Conservation (phyloP, 2,797 vertebrate species). For the Hemibagrus guttatus region DNA sequence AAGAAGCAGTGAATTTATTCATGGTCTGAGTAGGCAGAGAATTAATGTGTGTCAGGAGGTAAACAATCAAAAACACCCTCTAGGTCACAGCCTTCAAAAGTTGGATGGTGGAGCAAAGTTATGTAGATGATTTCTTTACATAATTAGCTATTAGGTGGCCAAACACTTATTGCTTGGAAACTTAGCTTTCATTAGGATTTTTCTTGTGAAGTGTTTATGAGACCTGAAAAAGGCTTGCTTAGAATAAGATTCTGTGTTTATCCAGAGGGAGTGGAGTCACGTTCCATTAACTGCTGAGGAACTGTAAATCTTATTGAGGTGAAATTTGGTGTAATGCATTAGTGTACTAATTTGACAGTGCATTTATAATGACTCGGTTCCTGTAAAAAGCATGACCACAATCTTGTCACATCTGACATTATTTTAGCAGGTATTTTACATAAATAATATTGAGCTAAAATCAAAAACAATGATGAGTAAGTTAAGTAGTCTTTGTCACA, state of each 20-base stretch:
- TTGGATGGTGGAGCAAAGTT: neutral
- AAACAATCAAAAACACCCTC: neutral
- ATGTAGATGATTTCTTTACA: neutral
- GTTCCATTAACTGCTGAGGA: neutral
- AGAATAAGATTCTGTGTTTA: neutral
- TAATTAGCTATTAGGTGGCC: neutral
- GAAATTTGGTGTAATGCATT: neutral
- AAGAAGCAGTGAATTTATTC: neutral
- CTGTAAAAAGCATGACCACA: neutral
- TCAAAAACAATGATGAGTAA: neutral
- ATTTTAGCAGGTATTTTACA: neutral
- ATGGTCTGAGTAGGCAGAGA: slow-evolving; percentile 8
- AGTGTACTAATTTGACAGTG: neutral
- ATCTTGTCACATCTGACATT: neutral
- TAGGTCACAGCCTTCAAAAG: neutral
- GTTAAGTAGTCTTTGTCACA: too few species aligned
- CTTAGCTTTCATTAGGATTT: neutral
- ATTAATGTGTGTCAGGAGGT: neutral
- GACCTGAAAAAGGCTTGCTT: neutral
- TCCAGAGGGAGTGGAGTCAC: neutral
- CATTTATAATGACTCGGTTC: neutral
- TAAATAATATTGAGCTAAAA: neutral
- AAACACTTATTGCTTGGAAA: neutral
- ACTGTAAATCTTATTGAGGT: neutral
- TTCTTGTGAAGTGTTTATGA: neutral